A percentile compares a stretch with the other conserved stretches of the same genome.
Evolutionary conservation across 2,888 invertebrate genomes (phyloP).

Genomic region (Pteria penguin): DNA sequence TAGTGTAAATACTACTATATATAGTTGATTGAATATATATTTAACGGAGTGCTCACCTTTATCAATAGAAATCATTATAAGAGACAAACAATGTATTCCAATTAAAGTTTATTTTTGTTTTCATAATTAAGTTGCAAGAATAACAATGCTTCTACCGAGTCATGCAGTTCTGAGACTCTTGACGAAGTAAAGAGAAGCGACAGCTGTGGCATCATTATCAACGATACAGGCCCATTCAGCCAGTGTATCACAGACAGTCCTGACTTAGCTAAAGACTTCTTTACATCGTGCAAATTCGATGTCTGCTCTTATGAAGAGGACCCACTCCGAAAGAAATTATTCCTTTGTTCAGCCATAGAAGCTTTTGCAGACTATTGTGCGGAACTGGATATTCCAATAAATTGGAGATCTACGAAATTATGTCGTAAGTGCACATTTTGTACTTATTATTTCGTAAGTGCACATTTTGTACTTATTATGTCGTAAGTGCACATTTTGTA

Average conservation of each 20-base stretch:
- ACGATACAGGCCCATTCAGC: conserved; percentile 59
- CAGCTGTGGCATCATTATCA: conserved; percentile 29
- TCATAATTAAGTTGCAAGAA: background rate
- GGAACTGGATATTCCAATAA: background rate
- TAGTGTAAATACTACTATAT: too few species aligned
- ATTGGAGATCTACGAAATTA: background rate
- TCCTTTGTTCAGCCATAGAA: background rate
- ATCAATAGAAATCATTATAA: too few species aligned
- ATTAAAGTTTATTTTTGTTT: too few species aligned
- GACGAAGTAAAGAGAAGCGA: background rate
- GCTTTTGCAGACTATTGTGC: background rate
- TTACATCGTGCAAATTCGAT: conserved; percentile 31
- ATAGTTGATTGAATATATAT: too few species aligned
- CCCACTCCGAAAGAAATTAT: background rate
- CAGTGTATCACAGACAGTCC: conserved; percentile 53
- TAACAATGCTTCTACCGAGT: background rate
- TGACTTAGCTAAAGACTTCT: conserved; percentile 34
- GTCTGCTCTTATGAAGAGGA: conserved; percentile 32
- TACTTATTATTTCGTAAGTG: too few species aligned
- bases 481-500: too few species aligned
- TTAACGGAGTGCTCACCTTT: too few species aligned
- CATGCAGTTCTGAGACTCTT: background rate
- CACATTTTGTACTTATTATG: too few species aligned
- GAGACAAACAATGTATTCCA: too few species aligned
- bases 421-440: background rate